A percentile compares a stretch with the other conserved stretches of the same genome.
phyloP scores from a whole-genome alignment of 2,888 invertebrate genomes.

The Cosmopolites sordidus region DNA sequence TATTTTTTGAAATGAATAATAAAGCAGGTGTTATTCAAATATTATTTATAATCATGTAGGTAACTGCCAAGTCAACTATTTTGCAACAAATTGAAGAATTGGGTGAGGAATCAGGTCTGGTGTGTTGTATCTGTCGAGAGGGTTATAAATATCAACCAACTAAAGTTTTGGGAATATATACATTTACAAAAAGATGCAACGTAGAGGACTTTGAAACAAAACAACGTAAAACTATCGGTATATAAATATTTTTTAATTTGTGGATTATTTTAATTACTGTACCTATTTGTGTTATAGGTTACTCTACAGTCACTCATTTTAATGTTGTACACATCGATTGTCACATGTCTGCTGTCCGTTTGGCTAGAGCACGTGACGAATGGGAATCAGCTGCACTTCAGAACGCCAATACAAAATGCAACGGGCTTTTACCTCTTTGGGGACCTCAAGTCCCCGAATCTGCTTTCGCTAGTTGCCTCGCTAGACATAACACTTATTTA shows the following conservation, averaged over 20 bases:
- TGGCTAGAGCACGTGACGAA: slow-evolving; percentile 70
- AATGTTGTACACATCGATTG: slow-evolving; percentile 98
- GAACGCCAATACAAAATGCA: slow-evolving; percentile 97
- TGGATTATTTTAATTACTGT: not conserved
- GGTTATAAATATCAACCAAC: slow-evolving; percentile 94
- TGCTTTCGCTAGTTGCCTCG: slow-evolving; percentile 88
- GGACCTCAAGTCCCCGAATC: slow-evolving; percentile 92
- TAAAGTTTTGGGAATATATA: slow-evolving; percentile 93
- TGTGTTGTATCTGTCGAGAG: slow-evolving; percentile 96
- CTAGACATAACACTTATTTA: slow-evolving; percentile 84
- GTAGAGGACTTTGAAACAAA: slow-evolving; percentile 91
- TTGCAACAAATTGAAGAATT: slow-evolving; percentile 92
- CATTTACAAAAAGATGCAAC: slow-evolving; percentile 91
- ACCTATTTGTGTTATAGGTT: slow-evolving; percentile 47
- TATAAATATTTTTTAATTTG: not conserved
- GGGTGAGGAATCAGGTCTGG: slow-evolving; percentile 91
- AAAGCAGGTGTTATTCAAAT: too few species aligned
- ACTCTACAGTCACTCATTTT: slow-evolving; percentile 95
- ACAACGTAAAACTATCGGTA: slow-evolving; percentile 55
- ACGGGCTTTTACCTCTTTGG: slow-evolving; percentile 94
- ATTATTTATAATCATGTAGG: slow-evolving; percentile 42
- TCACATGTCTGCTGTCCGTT: slow-evolving; percentile 91
- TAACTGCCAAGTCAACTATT: slow-evolving; percentile 84
- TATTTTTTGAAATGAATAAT: too few species aligned
- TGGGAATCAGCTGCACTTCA: slow-evolving; percentile 98